A percentile compares a stretch with the other conserved stretches of the same genome.
Evolutionary conservation across 2,113 vertebrate species (phyloP).

Genomic region (Dicaeum eximium): DNA sequence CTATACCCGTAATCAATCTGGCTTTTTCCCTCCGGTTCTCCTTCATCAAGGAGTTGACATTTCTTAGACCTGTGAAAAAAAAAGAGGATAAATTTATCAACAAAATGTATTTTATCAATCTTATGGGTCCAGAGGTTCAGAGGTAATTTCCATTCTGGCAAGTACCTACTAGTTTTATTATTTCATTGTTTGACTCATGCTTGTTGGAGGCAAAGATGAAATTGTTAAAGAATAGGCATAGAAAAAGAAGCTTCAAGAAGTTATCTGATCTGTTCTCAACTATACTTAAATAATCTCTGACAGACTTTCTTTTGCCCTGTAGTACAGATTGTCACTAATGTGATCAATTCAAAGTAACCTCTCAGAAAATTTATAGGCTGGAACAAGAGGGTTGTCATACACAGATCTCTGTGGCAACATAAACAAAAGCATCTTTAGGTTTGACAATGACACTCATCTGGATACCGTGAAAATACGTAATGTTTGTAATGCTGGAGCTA

Average conservation of each 20-base stretch:
- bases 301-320: neutral
- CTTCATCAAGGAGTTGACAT: neutral
- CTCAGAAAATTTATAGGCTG: neutral
- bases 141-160: neutral
- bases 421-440: neutral
- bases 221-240: neutral
- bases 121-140: neutral
- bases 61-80: neutral
- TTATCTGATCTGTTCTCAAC: neutral
- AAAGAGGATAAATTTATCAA: neutral
- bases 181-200: neutral
- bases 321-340: neutral
- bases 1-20: neutral
- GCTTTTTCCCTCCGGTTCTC: neutral
- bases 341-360: neutral
- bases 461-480: neutral
- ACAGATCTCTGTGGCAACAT: neutral
- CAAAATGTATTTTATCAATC: neutral
- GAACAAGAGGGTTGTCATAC: neutral
- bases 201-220: neutral
- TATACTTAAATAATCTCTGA: neutral
- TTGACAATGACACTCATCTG: neutral
- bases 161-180: neutral
- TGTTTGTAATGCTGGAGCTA: neutral
- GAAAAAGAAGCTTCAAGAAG: neutral